These are phyloP conservation scores for Ctenodactylus gundi DNA, from an alignment of 2,113 vertebrate genomes.

Conservation along the genomic window DNA sequence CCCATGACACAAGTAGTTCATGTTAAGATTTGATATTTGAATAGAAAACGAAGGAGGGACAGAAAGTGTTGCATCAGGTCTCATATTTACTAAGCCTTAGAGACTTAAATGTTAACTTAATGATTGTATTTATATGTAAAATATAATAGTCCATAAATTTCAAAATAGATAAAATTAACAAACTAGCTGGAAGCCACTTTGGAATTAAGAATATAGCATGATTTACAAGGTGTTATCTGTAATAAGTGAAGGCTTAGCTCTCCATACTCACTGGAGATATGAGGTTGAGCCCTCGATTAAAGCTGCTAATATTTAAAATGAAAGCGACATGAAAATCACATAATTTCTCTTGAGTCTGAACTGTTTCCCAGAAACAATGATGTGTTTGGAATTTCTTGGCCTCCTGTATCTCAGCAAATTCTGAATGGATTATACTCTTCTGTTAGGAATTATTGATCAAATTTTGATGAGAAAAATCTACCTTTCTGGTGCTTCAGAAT, in stretches of 20 bases:
- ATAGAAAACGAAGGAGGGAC: background rate
- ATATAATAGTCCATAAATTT: background rate
- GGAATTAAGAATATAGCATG: background rate
- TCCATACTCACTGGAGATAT: background rate
- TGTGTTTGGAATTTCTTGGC: background rate
- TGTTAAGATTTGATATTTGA: background rate
- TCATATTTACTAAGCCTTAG: background rate
- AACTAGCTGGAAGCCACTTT: background rate
- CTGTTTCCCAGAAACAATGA: background rate
- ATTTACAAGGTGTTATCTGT: background rate
- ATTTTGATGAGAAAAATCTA: background rate
- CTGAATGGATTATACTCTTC: background rate
- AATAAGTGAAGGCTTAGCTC: background rate
- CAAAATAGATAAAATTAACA: background rate
- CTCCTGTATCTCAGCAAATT: background rate
- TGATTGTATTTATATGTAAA: conserved; percentile 15
- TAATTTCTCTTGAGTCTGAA: background rate
- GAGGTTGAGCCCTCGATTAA: background rate
- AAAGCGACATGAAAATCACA: background rate
- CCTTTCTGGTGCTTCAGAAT: background rate
- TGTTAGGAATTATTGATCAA: background rate
- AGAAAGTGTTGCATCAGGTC: background rate
- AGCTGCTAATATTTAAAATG: background rate
- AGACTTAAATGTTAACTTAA: background rate
- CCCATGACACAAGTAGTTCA: conserved; percentile 30